phyloP scores from a whole-genome alignment of 2,888 invertebrate species.

The Tillus elongatus region DNA sequence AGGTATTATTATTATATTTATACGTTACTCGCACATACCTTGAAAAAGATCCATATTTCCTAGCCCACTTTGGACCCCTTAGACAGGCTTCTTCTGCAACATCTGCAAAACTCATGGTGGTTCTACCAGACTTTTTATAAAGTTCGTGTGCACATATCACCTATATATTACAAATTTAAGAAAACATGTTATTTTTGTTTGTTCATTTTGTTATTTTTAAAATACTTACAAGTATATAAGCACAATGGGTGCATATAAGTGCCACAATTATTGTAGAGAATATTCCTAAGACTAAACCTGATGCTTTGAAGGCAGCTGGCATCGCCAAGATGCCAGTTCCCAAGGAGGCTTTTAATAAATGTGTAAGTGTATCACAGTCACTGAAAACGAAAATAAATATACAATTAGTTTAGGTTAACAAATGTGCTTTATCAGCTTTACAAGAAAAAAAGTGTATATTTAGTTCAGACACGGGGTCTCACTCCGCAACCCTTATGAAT shows the following conservation, averaged over 20 bases:
- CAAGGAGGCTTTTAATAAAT: slow-evolving; percentile 89
- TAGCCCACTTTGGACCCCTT: slow-evolving; percentile 63
- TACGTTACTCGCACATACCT: too few relatives aligned
- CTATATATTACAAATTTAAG: slow-evolving; percentile 41
- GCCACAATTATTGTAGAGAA: slow-evolving; percentile 78
- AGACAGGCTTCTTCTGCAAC: slow-evolving; percentile 73
- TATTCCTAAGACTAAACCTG: slow-evolving; percentile 78
- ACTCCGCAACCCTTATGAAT: background rate
- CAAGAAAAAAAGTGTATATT: background rate
- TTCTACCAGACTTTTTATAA: slow-evolving; percentile 60
- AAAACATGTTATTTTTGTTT: background rate
- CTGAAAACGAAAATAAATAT: slow-evolving; percentile 53
- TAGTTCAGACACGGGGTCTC: too few relatives aligned
- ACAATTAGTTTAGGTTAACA: too few relatives aligned
- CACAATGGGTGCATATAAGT: slow-evolving; percentile 87
- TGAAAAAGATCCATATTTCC: slow-evolving; percentile 53
- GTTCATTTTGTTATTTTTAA: background rate
- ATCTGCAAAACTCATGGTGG: slow-evolving; percentile 77
- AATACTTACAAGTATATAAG: slow-evolving; percentile 72
- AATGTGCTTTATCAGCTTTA: background rate
- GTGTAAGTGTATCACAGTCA: slow-evolving; percentile 83
- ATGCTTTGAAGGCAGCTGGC: slow-evolving; percentile 82
- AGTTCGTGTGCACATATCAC: slow-evolving; percentile 75
- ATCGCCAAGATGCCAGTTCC: slow-evolving; percentile 94
- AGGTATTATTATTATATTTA: too few relatives aligned